A percentile compares a stretch with the other conserved stretches of the same genome.
These are phyloP conservation scores for Mirza zaza DNA, from an alignment of 2,113 vertebrate species.

Conservation along the genomic window DNA sequence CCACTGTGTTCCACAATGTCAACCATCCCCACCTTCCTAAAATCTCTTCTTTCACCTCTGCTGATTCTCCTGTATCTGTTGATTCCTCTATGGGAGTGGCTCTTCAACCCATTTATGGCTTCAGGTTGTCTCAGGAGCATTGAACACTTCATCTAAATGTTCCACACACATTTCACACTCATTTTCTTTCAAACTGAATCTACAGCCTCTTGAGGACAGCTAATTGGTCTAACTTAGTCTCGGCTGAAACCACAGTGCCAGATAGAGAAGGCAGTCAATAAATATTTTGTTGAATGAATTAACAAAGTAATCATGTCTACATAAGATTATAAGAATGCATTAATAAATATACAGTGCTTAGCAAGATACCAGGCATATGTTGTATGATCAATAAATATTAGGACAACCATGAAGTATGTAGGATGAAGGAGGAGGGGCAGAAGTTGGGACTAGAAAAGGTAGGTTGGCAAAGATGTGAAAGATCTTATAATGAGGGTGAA, in stretches of 20 bases:
- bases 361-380: neutral
- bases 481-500: neutral
- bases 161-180: neutral
- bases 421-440: neutral
- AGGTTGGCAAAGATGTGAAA: neutral
- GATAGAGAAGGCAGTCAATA: neutral
- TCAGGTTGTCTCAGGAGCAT: neutral
- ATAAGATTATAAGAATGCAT: neutral
- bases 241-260: neutral
- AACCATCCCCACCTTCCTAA: neutral
- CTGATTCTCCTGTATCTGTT: neutral
- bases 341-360: neutral
- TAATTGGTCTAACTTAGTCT: neutral
- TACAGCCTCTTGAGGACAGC: neutral
- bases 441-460: neutral
- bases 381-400: neutral
- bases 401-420: neutral
- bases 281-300: neutral
- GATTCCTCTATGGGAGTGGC: neutral
- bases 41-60: neutral
- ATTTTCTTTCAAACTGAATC: neutral
- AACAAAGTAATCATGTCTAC: neutral
- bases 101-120: neutral
- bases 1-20: neutral
- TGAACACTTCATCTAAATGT: neutral